A percentile compares a stretch with the other conserved stretches of the same genome.
phyloP scores from a whole-genome alignment of 1,140 invertebrate species.

The Drosophila repletoides region DNA sequence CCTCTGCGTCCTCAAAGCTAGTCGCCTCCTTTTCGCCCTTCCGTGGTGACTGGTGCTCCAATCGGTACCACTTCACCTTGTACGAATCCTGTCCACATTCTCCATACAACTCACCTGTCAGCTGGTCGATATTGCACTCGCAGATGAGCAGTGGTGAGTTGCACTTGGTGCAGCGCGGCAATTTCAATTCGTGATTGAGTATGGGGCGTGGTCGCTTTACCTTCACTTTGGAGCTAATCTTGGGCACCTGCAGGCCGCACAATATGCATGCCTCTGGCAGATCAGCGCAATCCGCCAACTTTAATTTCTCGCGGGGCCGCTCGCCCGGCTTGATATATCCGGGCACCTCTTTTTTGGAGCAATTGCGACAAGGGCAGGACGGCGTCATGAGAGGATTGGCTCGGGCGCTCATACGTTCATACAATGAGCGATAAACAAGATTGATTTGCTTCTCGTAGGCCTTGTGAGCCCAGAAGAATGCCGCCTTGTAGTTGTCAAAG shows the following conservation, averaged over 20 bases:
- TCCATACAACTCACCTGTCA: constrained; percentile 58
- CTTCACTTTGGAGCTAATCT: background rate
- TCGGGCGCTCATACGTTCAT: constrained; percentile 51
- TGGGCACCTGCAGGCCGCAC: constrained; percentile 61
- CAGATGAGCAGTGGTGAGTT: constrained; percentile 64
- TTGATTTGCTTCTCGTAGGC: constrained; percentile 61
- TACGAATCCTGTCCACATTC: constrained; percentile 72
- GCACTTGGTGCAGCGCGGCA: constrained; percentile 55
- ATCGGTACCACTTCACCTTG: constrained; percentile 68
- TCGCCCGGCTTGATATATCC: constrained; percentile 33
- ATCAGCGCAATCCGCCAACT: constrained; percentile 33
- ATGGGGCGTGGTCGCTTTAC: constrained; percentile 51
- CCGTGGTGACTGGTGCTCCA: constrained; percentile 25
- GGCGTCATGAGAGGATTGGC: constrained; percentile 46
- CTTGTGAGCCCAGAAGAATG: constrained; percentile 69
- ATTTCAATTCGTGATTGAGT: constrained; percentile 51
- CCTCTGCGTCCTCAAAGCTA: constrained; percentile 29
- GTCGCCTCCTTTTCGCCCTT: background rate
- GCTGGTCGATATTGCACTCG: constrained; percentile 65
- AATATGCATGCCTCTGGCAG: constrained; percentile 49
- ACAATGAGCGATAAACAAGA: constrained; percentile 43
- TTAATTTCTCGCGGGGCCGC: constrained; percentile 13
- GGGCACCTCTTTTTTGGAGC: constrained; percentile 41
- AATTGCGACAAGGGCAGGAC: constrained; percentile 41
- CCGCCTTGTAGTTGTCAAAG: constrained; percentile 61